phyloP scores from a whole-genome alignment of 2,113 vertebrate species.

The Chlamydotis undulata region DNA sequence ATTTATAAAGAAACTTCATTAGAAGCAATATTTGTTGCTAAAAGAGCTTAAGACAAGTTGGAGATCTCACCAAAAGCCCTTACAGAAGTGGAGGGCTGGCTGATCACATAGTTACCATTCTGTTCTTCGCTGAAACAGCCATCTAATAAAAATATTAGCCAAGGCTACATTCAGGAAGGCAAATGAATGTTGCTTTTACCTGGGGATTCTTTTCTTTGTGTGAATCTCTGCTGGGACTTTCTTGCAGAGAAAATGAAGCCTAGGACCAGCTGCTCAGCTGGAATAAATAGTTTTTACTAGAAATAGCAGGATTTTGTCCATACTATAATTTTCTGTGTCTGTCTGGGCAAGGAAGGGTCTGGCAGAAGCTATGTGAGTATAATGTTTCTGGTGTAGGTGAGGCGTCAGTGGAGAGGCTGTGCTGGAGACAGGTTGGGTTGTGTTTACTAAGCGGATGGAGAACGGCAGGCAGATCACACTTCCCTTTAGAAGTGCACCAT shows the following conservation, averaged over 20 bases:
- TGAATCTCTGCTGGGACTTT: not conserved
- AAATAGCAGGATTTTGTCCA: not conserved
- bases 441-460: not conserved
- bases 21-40: not conserved
- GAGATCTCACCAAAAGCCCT: not conserved
- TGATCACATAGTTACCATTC: not conserved
- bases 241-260: not conserved
- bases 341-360: not conserved
- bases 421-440: not conserved
- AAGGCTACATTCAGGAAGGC: fast-evolving
- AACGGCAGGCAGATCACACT: not conserved
- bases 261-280: not conserved
- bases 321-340: not conserved
- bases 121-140: not conserved
- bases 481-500: not conserved
- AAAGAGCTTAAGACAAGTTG: not conserved
- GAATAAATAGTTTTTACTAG: not conserved
- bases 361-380: not conserved
- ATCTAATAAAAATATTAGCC: not conserved
- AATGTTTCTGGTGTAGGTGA: not conserved
- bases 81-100: not conserved
- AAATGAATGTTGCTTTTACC: not conserved
- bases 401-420: not conserved
- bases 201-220: not conserved
- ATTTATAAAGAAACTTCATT: not conserved